Conservation (phyloP, 1,140 invertebrate species). For the Schlechtendalia chinensis region DNA sequence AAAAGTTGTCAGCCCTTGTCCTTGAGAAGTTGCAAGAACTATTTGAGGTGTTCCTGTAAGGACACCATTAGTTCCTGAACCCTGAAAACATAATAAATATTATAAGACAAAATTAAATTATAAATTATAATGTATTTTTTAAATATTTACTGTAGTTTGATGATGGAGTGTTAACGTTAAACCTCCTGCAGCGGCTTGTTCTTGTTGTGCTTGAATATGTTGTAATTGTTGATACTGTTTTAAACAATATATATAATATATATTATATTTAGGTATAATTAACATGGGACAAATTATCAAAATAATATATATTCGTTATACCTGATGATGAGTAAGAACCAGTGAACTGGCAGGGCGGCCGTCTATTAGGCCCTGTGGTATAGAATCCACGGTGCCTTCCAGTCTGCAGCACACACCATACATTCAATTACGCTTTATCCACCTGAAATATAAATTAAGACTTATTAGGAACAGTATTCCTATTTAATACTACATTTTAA, state of each 20-base stretch:
- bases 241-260: no score
- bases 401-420: conserved; percentile 50
- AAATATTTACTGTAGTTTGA: conserved; percentile 53
- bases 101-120: conserved; percentile 2
- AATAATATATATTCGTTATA: conserved; percentile 52
- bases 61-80: conserved; percentile 52
- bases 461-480: no score
- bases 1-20: conserved; percentile 50
- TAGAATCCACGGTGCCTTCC: conserved; percentile 61
- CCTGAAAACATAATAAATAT: conserved; percentile 49
- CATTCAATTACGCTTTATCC: conserved; percentile 49
- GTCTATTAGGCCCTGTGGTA: conserved; percentile 58
- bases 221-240: conserved; percentile 57
- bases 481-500: no score
- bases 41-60: conserved; percentile 52
- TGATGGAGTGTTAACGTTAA: conserved; percentile 60
- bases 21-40: conserved; percentile 49
- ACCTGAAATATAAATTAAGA: conserved; percentile 24
- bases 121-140: not conserved
- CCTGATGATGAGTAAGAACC: conserved; percentile 61
- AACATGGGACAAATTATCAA: conserved; percentile 10
- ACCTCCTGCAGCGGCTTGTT: conserved; percentile 55
- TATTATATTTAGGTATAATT: conserved; percentile 40
- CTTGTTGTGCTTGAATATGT: conserved; percentile 58
- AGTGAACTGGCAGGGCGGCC: conserved; percentile 63